A percentile compares a stretch with the other conserved stretches of the same genome.
These are phyloP conservation scores for Cephus runcator DNA, from an alignment of 2,888 invertebrate genomes.

Conservation along the genomic window DNA sequence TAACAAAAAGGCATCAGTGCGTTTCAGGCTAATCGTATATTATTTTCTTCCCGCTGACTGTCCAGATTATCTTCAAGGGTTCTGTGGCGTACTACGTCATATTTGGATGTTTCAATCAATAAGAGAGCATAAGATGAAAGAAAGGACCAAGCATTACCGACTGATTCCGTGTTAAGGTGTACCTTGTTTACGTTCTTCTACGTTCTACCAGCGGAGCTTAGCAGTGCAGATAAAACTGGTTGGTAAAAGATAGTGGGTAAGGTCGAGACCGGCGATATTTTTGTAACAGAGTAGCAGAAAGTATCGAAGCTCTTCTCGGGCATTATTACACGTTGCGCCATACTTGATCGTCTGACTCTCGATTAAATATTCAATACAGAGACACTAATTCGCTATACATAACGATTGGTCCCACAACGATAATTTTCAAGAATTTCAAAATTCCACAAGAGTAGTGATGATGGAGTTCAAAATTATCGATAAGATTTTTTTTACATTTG, in stretches of 20 bases:
- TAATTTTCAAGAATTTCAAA: neutral
- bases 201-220: constrained; percentile 7
- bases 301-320: constrained; percentile 24
- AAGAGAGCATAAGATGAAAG: neutral
- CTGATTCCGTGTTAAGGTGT: neutral
- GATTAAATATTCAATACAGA: constrained; percentile 1
- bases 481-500: constrained; percentile 36
- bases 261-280: constrained; percentile 52
- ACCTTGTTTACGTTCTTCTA: neutral
- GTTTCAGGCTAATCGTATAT: neutral
- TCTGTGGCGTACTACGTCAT: neutral
- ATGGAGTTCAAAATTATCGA: neutral
- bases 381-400: neutral
- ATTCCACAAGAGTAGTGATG: neutral
- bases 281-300: constrained; percentile 49
- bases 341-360: neutral
- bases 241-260: constrained; percentile 46
- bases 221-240: constrained; percentile 26
- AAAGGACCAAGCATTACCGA: neutral
- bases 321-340: neutral
- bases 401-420: neutral
- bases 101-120: neutral
- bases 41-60: neutral
- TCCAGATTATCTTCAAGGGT: neutral
- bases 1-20: neutral